Conservation (phyloP, 2,113 vertebrate genomes). For the Jaculus jaculus region DNA sequence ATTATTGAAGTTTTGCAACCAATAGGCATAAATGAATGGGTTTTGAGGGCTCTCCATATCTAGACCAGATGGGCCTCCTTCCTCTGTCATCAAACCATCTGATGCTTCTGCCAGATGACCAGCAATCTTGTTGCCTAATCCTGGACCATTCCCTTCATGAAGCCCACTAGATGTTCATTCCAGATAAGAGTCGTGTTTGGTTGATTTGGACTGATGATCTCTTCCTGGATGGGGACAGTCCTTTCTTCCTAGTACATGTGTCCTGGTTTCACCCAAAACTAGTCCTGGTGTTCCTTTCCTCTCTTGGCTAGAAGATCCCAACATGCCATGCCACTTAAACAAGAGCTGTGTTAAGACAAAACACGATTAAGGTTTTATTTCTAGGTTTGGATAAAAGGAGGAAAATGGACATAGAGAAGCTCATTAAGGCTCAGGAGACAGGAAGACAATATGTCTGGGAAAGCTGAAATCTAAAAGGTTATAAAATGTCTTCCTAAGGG, state of each 20-base stretch:
- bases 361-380: slow-evolving; percentile 43
- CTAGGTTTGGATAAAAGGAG: background rate
- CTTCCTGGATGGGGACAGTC: background rate
- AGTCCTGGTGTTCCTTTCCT: background rate
- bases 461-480: no score
- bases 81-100: slow-evolving; percentile 43
- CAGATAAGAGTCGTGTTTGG: slow-evolving; percentile 42
- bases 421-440: no score
- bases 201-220: slow-evolving; percentile 32
- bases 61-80: background rate
- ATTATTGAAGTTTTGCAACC: slow-evolving; percentile 11
- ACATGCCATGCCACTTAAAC: slow-evolving; percentile 36
- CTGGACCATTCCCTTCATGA: background rate
- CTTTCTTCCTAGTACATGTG: slow-evolving; percentile 34
- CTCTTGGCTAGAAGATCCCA: slow-evolving; percentile 12
- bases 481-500: no score
- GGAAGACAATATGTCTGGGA: no score
- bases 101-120: background rate
- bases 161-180: slow-evolving; percentile 22
- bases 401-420: background rate
- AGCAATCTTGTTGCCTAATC: slow-evolving; percentile 24
- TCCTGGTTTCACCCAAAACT: slow-evolving; percentile 61
- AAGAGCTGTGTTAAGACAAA: slow-evolving; percentile 19
- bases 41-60: background rate
- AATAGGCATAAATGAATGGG: background rate